These are phyloP conservation scores for Pocillopora damicornis DNA, from an alignment of 64 coral and sea anemone genomes.

Conservation along the genomic window DNA sequence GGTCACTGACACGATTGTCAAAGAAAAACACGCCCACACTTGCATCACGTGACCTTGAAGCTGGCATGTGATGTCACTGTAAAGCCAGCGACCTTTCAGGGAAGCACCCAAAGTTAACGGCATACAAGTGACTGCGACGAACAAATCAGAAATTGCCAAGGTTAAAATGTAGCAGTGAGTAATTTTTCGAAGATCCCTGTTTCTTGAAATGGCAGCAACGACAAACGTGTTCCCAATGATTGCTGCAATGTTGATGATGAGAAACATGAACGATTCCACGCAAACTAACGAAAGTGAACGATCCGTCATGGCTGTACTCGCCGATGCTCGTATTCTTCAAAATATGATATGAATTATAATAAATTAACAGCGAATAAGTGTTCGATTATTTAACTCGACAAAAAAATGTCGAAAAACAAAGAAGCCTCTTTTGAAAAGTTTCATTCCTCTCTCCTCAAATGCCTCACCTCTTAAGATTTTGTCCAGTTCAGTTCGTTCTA, in stretches of 20 bases:
- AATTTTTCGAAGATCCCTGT: constrained; percentile 41
- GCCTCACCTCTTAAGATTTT: too few relatives aligned
- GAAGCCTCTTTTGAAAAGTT: too few relatives aligned
- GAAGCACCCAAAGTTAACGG: not conserved
- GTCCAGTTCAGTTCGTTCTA: too few relatives aligned
- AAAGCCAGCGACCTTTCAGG: constrained; percentile 18
- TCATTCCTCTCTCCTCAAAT: too few relatives aligned
- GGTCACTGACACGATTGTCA: constrained; percentile 7
- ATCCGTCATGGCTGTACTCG: not conserved
- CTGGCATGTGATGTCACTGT: constrained; percentile 21
- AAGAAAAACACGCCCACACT: constrained; percentile 10
- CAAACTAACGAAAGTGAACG: not conserved
- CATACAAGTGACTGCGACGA: constrained; percentile 13
- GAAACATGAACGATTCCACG: constrained; percentile 23
- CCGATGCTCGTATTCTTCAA: not conserved
- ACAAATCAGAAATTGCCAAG: constrained; percentile 29
- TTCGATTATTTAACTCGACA: too few relatives aligned
- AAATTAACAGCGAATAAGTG: too few relatives aligned
- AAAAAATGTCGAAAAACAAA: too few relatives aligned
- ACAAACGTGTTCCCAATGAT: constrained; percentile 47
- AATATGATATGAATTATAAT: too few relatives aligned
- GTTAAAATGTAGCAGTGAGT: constrained; percentile 48
- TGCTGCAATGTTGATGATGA: constrained; percentile 28
- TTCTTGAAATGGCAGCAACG: constrained; percentile 33
- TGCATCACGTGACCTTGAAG: constrained; percentile 35